Conservation (phyloP, 2,888 invertebrate genomes). For the Chloroclystis v-ata region DNA sequence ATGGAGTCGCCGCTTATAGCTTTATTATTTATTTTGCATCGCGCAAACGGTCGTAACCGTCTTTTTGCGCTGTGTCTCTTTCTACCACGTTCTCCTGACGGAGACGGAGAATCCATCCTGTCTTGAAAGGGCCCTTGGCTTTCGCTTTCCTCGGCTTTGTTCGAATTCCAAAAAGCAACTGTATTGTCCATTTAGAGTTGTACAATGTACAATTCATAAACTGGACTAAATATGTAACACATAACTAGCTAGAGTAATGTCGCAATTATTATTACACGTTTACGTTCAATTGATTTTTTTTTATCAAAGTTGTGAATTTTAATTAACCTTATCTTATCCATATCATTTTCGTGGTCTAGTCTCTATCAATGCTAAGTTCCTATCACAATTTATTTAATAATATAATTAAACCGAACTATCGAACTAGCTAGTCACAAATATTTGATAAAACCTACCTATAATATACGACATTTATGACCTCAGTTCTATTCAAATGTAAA, state of each 20-base stretch:
- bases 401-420: too few relatives aligned
- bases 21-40: conserved; percentile 71
- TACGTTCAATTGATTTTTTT: conserved; percentile 7
- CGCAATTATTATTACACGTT: background rate
- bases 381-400: too few relatives aligned
- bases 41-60: conserved; percentile 67
- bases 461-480: too few relatives aligned
- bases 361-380: too few relatives aligned
- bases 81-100: conserved; percentile 37
- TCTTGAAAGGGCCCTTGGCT: conserved; percentile 51
- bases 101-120: conserved; percentile 55
- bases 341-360: conserved; percentile 7
- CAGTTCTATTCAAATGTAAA: too few relatives aligned
- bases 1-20: conserved; percentile 51
- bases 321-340: conserved; percentile 23
- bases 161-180: conserved; percentile 28
- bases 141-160: conserved; percentile 57
- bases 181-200: conserved; percentile 9
- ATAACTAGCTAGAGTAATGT: background rate
- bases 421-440: too few relatives aligned
- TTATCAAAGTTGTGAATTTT: conserved; percentile 24
- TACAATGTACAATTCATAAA: background rate
- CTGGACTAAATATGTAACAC: too few relatives aligned
- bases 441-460: too few relatives aligned
- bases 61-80: conserved; percentile 57